phyloP scores from a whole-genome alignment of 2,797 vertebrate species.

The Tinamus major region DNA sequence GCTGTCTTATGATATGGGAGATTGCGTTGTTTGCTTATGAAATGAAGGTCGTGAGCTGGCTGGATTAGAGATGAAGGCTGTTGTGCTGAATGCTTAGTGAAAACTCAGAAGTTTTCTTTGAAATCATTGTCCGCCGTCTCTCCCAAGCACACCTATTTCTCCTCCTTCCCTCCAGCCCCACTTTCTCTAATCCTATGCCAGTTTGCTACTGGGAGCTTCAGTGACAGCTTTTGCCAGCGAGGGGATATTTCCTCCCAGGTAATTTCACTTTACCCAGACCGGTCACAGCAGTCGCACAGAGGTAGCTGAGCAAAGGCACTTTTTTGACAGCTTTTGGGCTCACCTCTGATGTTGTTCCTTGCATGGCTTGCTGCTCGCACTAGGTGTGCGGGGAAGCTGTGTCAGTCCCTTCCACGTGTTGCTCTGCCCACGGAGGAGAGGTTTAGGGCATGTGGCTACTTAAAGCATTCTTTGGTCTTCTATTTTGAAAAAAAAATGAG shows the following conservation, averaged over 20 bases:
- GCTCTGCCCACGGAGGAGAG: background rate
- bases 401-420: background rate
- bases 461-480: background rate
- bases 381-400: background rate
- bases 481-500: background rate
- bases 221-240: background rate
- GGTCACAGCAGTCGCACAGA: background rate
- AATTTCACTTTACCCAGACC: background rate
- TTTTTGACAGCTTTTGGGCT: background rate
- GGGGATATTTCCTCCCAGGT: rapidly evolving
- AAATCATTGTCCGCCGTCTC: background rate
- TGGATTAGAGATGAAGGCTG: background rate
- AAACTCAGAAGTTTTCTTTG: background rate
- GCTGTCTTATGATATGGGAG: background rate
- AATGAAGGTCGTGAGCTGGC: background rate
- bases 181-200: background rate
- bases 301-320: background rate
- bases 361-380: background rate
- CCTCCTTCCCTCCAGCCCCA: rapidly evolving
- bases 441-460: background rate
- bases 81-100: background rate
- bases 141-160: background rate
- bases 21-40: background rate
- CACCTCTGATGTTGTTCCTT: background rate
- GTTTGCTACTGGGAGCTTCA: background rate